These are phyloP conservation scores for Nemotelus pantherinus DNA, from an alignment of 2,888 invertebrate genomes.

Conservation along the genomic window DNA sequence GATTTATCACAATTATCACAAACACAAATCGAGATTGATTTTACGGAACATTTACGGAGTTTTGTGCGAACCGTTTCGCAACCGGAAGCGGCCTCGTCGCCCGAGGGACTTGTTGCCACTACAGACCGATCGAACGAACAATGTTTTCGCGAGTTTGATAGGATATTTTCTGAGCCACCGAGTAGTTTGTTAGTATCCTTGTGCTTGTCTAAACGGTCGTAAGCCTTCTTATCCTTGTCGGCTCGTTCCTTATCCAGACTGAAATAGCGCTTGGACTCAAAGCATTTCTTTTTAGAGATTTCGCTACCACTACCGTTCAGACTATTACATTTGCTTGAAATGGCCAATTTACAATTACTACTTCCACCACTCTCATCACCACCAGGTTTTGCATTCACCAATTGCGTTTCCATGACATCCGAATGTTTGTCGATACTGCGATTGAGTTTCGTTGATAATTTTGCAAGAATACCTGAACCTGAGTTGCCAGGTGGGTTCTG, in stretches of 20 bases:
- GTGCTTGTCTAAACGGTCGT: neutral
- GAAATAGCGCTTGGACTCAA: conserved; percentile 53
- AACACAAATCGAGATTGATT: conserved; percentile 51
- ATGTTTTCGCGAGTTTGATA: conserved; percentile 51
- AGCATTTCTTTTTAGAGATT: conserved; percentile 51
- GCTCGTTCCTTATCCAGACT: conserved; percentile 54
- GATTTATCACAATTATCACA: conserved; percentile 54
- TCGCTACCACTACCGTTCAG: conserved; percentile 53
- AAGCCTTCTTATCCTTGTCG: conserved; percentile 48
- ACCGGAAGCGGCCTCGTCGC: conserved; percentile 14
- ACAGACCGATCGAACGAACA: conserved; percentile 53
- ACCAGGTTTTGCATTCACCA: neutral
- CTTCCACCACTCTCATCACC: conserved; percentile 44
- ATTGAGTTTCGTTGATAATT: conserved; percentile 41
- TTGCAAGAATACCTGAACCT: conserved; percentile 8
- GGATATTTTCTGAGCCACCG: conserved; percentile 50
- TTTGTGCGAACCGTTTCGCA: conserved; percentile 46
- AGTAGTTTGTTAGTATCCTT: conserved; percentile 41
- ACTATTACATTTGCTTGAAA: conserved; percentile 52
- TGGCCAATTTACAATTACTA: conserved; percentile 40
- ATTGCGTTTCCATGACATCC: conserved; percentile 53
- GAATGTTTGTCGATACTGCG: conserved; percentile 52
- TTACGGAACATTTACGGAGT: conserved; percentile 51
- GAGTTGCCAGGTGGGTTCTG: conserved; percentile 9
- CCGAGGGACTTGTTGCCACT: conserved; percentile 3